These are phyloP conservation scores for Dromas ardeola DNA, from an alignment of 2,113 vertebrate genomes.

Conservation along the genomic window DNA sequence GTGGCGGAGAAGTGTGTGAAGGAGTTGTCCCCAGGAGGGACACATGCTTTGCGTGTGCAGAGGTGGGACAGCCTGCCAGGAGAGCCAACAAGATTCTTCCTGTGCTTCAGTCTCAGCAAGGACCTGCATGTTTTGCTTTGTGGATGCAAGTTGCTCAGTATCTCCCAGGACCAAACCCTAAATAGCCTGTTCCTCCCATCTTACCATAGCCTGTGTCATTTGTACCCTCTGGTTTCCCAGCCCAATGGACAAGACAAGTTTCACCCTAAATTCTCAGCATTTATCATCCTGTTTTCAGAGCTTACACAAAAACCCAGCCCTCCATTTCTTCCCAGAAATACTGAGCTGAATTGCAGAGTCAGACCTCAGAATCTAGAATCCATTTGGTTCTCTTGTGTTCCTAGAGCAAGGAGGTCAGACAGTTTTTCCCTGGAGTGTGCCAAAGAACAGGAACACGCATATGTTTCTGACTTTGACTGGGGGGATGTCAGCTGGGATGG, in stretches of 20 bases:
- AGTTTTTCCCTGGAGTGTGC: background rate
- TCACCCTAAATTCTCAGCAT: background rate
- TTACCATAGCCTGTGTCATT: accelerated
- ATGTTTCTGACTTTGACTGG: background rate
- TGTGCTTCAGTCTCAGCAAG: background rate
- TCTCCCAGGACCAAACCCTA: background rate
- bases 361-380: background rate
- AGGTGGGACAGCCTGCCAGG: background rate
- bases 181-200: background rate
- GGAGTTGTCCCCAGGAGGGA: background rate
- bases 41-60: accelerated
- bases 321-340: background rate
- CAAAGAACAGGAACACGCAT: background rate
- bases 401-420: background rate
- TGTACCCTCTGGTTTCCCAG: background rate
- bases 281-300: background rate
- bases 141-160: background rate
- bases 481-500: background rate
- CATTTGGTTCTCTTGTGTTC: background rate
- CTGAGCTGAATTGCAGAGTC: background rate
- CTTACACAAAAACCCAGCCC: background rate
- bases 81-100: background rate
- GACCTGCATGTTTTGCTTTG: background rate
- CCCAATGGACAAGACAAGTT: background rate
- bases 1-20: background rate